Evolutionary conservation across 2,888 invertebrate genomes (phyloP), one percentile per base, ranked within the genome.

Genomic region (Odontocerum albicorne): DNA sequence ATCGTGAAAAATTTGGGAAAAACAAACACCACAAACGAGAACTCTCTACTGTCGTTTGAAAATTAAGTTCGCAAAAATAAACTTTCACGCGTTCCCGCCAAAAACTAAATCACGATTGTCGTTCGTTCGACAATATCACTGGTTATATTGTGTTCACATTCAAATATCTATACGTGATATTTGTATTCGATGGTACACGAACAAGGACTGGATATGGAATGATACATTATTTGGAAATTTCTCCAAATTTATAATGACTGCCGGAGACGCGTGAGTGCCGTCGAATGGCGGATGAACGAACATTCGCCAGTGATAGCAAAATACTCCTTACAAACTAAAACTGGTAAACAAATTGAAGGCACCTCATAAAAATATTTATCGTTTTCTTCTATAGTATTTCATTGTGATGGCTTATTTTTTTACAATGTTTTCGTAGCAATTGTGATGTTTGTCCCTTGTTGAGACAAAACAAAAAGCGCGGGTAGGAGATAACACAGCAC

Each of bases 211-310:
- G 76, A 78, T 74, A 75, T 67, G 74, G 75, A 76, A 78, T 76
- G 71, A 70, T 73, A 72, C 72, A 67, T 69, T 36, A 67, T 64
- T 70, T 66, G 51, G 47, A 45, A 68, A 72, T 73, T 74, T 72
- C 77, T 72, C 73, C 73, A 72, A 77, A 77, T 78, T 76, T 78
- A 78, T 78, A 78, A 75, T 74, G 46, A 49, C 49, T 47, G 66
- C 64, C 62, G 63, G 64, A 62, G 64, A 66, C 70, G 71, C 71
- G 71, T 73, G 75, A 75, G 76, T 74, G 75, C 73, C 72, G 74
- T 74, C 46, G 42, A n/a, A n/a, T n/a, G n/a, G 46, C 17, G 33
- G 36, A 47, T 20, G 51, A 44, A 52, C 13, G 16, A 16, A 57
- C 57, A 53, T 49, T 53, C 57, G 22, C 53, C 40, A 43, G 46